phyloP scores from a whole-genome alignment of 2,888 invertebrate species.

The Sericinus montela region DNA sequence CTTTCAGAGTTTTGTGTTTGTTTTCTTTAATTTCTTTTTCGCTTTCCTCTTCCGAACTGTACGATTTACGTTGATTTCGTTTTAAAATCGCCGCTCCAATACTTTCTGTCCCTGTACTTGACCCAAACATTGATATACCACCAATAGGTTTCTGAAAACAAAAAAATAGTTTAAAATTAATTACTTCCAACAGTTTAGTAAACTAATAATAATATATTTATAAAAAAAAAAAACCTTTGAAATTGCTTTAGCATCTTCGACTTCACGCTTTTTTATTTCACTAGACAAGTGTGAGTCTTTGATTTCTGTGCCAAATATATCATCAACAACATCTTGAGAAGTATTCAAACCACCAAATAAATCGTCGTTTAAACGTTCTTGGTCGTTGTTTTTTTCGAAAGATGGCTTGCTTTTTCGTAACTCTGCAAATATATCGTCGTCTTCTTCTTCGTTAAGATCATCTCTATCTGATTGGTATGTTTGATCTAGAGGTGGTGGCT shows the following conservation, averaged over 20 bases:
- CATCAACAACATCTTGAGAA: background rate
- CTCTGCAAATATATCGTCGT: conserved; percentile 58
- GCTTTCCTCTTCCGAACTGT: conserved; percentile 46
- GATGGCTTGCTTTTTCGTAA: conserved; percentile 42
- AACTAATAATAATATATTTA: background rate
- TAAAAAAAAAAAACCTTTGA: background rate
- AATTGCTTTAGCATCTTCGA: conserved; percentile 7
- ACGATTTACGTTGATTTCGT: conserved; percentile 48
- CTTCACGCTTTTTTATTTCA: background rate
- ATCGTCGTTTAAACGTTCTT: conserved; percentile 32
- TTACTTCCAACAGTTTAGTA: background rate
- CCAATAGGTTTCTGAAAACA: conserved; percentile 79
- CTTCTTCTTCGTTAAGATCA: conserved; percentile 27
- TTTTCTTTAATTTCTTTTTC: conserved; percentile 20
- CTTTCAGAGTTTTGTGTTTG: background rate
- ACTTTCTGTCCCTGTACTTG: conserved; percentile 52
- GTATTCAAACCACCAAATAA: conserved; percentile 32
- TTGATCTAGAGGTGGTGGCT: conserved; percentile 75
- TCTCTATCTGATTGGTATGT: conserved; percentile 28
- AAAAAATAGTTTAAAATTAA: background rate
- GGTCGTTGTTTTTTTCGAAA: conserved; percentile 22
- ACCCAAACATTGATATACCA: conserved; percentile 79
- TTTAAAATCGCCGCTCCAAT: conserved; percentile 65
- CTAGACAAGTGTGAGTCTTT: background rate
- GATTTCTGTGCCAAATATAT: conserved; percentile 12